phyloP scores from a whole-genome alignment of 1,140 invertebrate genomes.

The Cotesia typhae region DNA sequence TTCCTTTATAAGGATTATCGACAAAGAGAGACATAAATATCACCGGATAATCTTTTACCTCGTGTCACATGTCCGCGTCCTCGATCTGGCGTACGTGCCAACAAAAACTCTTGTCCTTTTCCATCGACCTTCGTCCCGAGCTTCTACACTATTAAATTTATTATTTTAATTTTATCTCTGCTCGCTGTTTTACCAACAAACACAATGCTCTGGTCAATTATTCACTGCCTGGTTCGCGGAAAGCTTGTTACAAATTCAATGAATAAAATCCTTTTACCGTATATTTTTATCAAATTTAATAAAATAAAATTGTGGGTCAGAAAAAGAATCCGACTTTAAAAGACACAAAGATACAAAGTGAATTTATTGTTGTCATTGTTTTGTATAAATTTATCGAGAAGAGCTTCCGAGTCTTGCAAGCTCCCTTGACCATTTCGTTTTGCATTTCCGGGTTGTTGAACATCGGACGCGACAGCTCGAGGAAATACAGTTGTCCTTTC shows the following conservation, averaged over 20 bases:
- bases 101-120: slow-evolving; percentile 12
- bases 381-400: neutral
- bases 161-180: no score
- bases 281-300: no score
- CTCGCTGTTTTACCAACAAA: no score
- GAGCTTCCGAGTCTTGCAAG: slow-evolving; percentile 22
- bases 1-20: slow-evolving; percentile 38
- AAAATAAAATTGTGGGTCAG: neutral
- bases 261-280: no score
- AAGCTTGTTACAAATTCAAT: no score
- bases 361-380: neutral
- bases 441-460: slow-evolving; percentile 60
- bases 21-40: slow-evolving; percentile 52
- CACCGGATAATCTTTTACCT: slow-evolving; percentile 44
- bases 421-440: slow-evolving; percentile 55
- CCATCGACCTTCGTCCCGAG: neutral
- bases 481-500: slow-evolving; percentile 43
- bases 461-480: slow-evolving; percentile 45
- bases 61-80: slow-evolving; percentile 29
- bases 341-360: no score
- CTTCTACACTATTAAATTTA: no score
- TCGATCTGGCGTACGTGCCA: neutral
- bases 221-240: no score
- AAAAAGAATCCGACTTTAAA: no score
- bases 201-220: no score